Evolutionary conservation across 2,113 vertebrate species (phyloP).

Genomic region (Tachysurus fulvidraco): DNA sequence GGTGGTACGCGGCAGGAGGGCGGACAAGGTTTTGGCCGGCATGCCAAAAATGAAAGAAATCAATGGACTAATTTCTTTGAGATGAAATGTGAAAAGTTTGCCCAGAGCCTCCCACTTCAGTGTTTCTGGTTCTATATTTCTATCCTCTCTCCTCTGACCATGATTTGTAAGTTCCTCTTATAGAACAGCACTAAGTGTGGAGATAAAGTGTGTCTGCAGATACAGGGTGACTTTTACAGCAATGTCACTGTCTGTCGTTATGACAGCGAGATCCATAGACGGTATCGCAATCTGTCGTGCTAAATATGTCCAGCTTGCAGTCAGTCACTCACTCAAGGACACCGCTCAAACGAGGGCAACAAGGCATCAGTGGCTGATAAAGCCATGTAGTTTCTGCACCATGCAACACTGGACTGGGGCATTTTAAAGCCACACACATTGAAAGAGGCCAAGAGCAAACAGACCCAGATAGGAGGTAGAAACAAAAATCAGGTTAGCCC

Average conservation of each 20-base stretch:
- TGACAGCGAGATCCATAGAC: constrained; percentile 18
- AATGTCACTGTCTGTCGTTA: background rate
- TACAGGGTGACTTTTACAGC: background rate
- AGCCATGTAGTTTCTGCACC: constrained; percentile 31
- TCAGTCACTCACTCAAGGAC: constrained; percentile 63
- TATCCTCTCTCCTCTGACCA: background rate
- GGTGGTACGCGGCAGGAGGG: constrained; percentile 27
- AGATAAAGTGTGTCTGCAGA: constrained; percentile 5
- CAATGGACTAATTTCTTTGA: constrained; percentile 55
- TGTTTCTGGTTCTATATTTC: background rate
- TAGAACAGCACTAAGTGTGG: background rate
- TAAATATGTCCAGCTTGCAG: constrained; percentile 39
- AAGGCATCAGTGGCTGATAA: constrained; percentile 62
- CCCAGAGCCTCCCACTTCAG: constrained; percentile 10
- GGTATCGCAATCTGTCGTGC: constrained; percentile 31
- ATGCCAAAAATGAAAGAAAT: constrained; percentile 55
- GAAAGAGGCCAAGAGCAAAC: constrained; percentile 13
- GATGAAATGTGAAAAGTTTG: constrained; percentile 42
- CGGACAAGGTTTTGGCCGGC: background rate
- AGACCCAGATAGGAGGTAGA: constrained; percentile 4
- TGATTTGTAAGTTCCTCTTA: background rate
- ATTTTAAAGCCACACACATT: constrained; percentile 34
- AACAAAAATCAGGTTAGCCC: background rate
- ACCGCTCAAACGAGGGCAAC: constrained; percentile 63
- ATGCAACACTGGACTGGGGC: constrained; percentile 22